Evolutionary conservation across 2,797 vertebrate genomes (phyloP).

Genomic region (Phoeniculus purpureus): DNA sequence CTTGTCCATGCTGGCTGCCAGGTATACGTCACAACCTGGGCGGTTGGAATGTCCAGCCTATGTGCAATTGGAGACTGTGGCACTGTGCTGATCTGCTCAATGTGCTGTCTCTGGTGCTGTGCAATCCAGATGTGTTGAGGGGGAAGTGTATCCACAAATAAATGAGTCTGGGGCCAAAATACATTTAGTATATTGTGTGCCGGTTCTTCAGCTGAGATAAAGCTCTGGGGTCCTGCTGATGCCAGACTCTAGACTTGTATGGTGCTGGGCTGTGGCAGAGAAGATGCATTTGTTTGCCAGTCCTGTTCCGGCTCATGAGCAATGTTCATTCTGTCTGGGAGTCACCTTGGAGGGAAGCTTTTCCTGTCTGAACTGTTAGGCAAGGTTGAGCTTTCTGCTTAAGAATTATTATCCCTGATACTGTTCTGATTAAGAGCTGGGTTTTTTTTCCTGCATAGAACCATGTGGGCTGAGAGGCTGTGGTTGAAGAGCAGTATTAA

Average conservation of each 20-base stretch:
- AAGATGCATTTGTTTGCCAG: neutral
- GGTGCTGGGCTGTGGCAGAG: neutral
- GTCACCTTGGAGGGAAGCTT: conserved; percentile 51
- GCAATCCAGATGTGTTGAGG: neutral
- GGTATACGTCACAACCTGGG: neutral
- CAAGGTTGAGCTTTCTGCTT: conserved; percentile 19
- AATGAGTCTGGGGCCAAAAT: neutral
- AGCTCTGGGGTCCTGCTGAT: neutral
- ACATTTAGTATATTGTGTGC: neutral
- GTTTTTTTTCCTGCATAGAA: neutral
- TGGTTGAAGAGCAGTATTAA: neutral
- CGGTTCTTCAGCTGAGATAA: neutral
- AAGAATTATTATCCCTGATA: neutral
- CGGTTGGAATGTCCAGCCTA: accelerated
- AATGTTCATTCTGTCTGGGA: neutral
- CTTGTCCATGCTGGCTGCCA: neutral
- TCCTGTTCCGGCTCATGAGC: conserved; percentile 1
- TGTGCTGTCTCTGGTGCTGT: neutral
- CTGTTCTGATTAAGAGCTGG: neutral
- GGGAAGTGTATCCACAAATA: neutral
- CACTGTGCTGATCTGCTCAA: neutral
- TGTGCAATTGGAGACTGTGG: accelerated
- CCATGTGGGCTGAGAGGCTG: neutral
- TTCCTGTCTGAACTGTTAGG: neutral
- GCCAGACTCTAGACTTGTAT: neutral